These are phyloP conservation scores for Eilema depressum DNA, from an alignment of 2,888 invertebrate species.

Conservation along the genomic window DNA sequence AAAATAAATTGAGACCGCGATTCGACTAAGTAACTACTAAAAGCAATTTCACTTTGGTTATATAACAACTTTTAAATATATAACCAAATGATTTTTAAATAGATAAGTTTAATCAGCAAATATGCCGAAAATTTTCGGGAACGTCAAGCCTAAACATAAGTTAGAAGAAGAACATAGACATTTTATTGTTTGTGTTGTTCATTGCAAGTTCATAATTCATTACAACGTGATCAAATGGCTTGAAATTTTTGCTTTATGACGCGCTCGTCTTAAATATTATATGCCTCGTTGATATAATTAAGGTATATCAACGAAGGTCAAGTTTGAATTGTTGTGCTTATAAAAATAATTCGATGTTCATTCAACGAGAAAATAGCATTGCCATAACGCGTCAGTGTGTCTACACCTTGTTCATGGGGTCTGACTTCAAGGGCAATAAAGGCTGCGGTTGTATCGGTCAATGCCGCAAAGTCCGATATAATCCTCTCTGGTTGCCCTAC, in stretches of 20 bases:
- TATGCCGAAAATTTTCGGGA: constrained; percentile 23
- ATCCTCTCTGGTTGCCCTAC: constrained; percentile 15
- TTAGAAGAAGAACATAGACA: constrained; percentile 29
- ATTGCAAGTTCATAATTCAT: constrained; percentile 37
- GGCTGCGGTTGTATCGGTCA: neutral
- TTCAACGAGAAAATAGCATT: neutral
- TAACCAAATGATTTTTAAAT: neutral
- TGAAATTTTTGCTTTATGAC: constrained; percentile 17
- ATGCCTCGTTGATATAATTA: constrained; percentile 44
- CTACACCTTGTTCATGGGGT: neutral
- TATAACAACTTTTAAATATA: neutral
- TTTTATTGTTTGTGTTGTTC: constrained; percentile 24
- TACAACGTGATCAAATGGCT: constrained; percentile 29
- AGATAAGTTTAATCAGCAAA: constrained; percentile 30
- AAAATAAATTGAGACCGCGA: constrained; percentile 4
- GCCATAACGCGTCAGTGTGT: neutral
- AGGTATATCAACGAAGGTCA: constrained; percentile 43
- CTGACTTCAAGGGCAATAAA: constrained; percentile 1
- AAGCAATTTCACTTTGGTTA: constrained; percentile 12
- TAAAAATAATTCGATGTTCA: neutral
- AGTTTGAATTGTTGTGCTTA: neutral
- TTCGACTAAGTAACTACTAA: constrained; percentile 6
- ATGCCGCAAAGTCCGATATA: neutral
- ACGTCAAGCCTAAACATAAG: constrained; percentile 20
- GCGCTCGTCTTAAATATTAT: constrained; percentile 23